These are phyloP conservation scores for Neogobius melanostomus DNA, from an alignment of 2,113 vertebrate genomes.

Conservation along the genomic window DNA sequence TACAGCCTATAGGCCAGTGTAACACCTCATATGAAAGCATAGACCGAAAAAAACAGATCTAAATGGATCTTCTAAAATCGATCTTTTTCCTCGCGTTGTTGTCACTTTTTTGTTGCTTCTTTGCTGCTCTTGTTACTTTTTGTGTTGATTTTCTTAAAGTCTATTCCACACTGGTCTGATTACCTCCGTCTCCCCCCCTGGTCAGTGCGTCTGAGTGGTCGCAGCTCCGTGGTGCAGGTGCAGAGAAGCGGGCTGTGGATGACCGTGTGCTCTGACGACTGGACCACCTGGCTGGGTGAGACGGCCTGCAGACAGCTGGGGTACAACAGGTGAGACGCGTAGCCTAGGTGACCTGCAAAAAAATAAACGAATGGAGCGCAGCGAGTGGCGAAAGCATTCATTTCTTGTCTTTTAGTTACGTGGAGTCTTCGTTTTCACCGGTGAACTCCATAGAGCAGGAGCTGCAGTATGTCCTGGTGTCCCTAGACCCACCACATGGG, in stretches of 20 bases:
- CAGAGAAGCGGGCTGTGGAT: constrained; percentile 70
- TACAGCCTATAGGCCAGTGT: too few relatives aligned
- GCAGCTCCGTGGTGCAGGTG: constrained; percentile 75
- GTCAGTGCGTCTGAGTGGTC: constrained; percentile 77
- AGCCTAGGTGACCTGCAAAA: too few relatives aligned
- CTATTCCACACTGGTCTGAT: background rate
- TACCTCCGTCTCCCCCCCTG: constrained; percentile 11
- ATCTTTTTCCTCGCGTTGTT: too few relatives aligned
- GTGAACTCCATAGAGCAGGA: constrained; percentile 68
- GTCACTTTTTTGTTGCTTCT: too few relatives aligned
- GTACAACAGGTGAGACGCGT: constrained; percentile 66
- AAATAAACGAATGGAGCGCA: too few relatives aligned
- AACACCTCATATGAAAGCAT: too few relatives aligned
- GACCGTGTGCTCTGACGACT: constrained; percentile 76
- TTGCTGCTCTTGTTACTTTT: too few relatives aligned
- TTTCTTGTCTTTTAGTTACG: constrained; percentile 52
- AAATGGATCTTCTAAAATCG: too few relatives aligned
- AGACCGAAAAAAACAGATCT: too few relatives aligned
- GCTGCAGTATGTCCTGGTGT: constrained; percentile 67
- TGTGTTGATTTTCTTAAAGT: too few relatives aligned
- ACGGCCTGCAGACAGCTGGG: constrained; percentile 78
- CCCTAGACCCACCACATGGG: constrained; percentile 56
- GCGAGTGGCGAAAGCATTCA: too few relatives aligned
- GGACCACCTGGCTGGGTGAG: constrained; percentile 65
- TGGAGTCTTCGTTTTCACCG: constrained; percentile 64